phyloP scores from a whole-genome alignment of 1,140 invertebrate species.

The roundworm (Caenorhabditis elegans) region WBcel235 BX284602.5:9965001-9965500 shows the following conservation, averaged over 20 bases:
- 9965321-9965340: constrained; percentile 15
- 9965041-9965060: too few species aligned
- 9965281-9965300: constrained; percentile 8
- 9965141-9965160: neutral
- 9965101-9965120: too few species aligned
- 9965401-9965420: too few species aligned
- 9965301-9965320: constrained; percentile 12
- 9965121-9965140: neutral
- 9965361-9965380: constrained; percentile 12
- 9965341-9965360: neutral
- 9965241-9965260: neutral
- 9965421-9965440: neutral
- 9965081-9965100: too few species aligned
- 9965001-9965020: too few species aligned
- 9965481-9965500: too few species aligned
- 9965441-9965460: too few species aligned
- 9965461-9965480: too few species aligned
- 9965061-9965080: too few species aligned
- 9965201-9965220: neutral
- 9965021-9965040: too few species aligned
- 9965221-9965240: neutral
- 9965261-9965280: neutral
- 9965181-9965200: constrained; percentile 7
- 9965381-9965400: too few species aligned
- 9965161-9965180: neutral